Percentiles rank a stretch among this genome's conserved stretches.
Evolutionary conservation across 2,797 vertebrate genomes (phyloP).

Genomic region (Taenioides sp.): DNA sequence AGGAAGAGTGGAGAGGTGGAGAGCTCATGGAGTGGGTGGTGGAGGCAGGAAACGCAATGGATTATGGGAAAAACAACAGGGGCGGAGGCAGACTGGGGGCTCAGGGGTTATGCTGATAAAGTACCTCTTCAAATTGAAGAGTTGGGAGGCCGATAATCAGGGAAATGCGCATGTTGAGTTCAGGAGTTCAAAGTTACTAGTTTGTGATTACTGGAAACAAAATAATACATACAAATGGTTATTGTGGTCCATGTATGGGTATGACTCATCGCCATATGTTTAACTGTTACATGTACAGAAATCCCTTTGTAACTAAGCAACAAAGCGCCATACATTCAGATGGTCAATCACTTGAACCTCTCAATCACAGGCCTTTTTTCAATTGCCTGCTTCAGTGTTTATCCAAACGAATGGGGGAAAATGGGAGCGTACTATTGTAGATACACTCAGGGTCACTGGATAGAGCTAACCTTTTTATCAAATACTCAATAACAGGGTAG

Average conservation of each 20-base stretch:
- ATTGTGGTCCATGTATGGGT: constrained; percentile 32
- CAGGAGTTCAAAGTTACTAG: constrained; percentile 23
- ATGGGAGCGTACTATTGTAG: background rate
- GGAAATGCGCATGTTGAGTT: constrained; percentile 44
- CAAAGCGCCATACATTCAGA: constrained; percentile 18
- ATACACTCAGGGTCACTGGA: background rate
- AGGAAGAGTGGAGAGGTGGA: constrained; percentile 20
- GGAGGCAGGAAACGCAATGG: constrained; percentile 31
- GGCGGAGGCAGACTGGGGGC: constrained; percentile 25
- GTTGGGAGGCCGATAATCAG: constrained; percentile 63
- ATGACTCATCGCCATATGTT: constrained; percentile 18
- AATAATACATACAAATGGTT: constrained; percentile 1
- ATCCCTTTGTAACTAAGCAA: constrained; percentile 39
- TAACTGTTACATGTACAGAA: constrained; percentile 2
- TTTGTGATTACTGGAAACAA: constrained; percentile 42
- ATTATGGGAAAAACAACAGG: constrained; percentile 14
- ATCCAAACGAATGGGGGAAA: background rate
- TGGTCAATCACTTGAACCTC: constrained; percentile 16
- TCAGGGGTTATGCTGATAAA: constrained; percentile 48
- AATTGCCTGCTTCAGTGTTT: constrained; percentile 6
- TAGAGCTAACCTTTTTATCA: background rate
- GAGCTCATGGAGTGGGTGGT: constrained; percentile 42
- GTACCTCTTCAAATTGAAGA: constrained; percentile 57
- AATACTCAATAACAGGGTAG: background rate
- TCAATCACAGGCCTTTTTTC: constrained; percentile 10